These are phyloP conservation scores for Propithecus deckenii DNA, from an alignment of 2,797 vertebrate species.

Conservation along the genomic window DNA sequence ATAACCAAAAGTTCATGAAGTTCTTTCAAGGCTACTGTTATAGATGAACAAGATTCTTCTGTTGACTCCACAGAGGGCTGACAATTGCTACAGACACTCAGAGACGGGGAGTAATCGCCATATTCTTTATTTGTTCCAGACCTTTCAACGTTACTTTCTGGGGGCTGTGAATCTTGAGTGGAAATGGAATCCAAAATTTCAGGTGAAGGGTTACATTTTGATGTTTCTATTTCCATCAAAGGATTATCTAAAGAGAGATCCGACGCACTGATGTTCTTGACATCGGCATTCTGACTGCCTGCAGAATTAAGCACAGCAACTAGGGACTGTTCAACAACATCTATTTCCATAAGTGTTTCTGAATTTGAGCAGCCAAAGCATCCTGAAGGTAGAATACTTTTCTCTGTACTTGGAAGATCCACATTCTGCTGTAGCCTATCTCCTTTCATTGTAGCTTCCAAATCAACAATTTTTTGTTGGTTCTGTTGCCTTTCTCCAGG, in stretches of 20 bases:
- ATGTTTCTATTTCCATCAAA: slow-evolving; percentile 75
- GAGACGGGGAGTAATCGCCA: slow-evolving; percentile 37
- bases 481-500: slow-evolving; percentile 26
- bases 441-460: background rate
- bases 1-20: slow-evolving; percentile 93
- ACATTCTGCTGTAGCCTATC: background rate
- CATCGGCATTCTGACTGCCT: background rate
- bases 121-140: background rate
- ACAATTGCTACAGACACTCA: slow-evolving; percentile 23
- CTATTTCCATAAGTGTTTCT: slow-evolving; percentile 80
- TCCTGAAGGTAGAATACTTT: background rate
- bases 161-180: background rate
- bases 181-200: background rate
- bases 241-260: background rate
- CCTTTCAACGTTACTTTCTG: slow-evolving; percentile 54
- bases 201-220: slow-evolving; percentile 25
- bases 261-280: accelerated
- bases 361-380: background rate
- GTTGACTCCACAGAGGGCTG: slow-evolving; percentile 66
- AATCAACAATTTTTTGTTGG: background rate
- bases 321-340: slow-evolving; percentile 57
- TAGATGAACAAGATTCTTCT: slow-evolving; percentile 86
- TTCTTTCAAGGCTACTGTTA: slow-evolving; percentile 94
- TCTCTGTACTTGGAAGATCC: background rate
- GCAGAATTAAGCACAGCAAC: background rate